Base-by-base conservation (phyloP, 2,888 invertebrate genomes). In the Amblyjoppa fuscipennis region DNA sequence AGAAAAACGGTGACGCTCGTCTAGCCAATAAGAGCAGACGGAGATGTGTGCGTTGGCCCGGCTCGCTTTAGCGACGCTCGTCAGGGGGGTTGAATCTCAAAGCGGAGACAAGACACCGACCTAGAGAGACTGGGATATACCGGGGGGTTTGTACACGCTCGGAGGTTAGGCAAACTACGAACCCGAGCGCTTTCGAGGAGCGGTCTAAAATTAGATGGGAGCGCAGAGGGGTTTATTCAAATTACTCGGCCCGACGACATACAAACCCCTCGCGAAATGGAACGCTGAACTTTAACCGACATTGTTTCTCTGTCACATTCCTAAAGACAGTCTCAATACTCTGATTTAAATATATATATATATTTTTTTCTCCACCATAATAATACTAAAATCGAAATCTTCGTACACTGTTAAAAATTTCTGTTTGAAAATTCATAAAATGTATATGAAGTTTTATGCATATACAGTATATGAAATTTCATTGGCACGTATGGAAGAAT, bases 161-260 rank as follows among this genome's bases (percentile, higher is more conserved):
- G 9, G 31, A 61, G 61, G 61, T 28, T 61, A 25, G 59, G 59
- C 59, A 61, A 16, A 61, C 31, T 61, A 34, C 81, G 41, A 49
- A 41, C 38, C 34, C 53, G 31, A 28, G 64, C 41, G 74, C 74
- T 77, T 70, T 68, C 31, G 41, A 64, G 70, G 13, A 53, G 41
- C 51, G 64, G 70, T 82, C 77, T 77, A 78, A 85, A 79, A 74
- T 77, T 79, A 85, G 70, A 79, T 25, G 73, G 31, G 31, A 59
- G 13, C 45, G 34, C 68, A 59, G 68, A 81, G 56, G 87, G 88
- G 87, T 90, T 91, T 91, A 90, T 90, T 91, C 90, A 91, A 92
- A 91, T 91, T 91, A 90, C 88, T 88, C 87, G 68, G 85, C 88
- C 81, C 86, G 86, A 64, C 75, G 85, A 83, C 79, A 87, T 89